phyloP scores from a whole-genome alignment of 2,888 invertebrate genomes.

The Dermolepida albohirtum region DNA sequence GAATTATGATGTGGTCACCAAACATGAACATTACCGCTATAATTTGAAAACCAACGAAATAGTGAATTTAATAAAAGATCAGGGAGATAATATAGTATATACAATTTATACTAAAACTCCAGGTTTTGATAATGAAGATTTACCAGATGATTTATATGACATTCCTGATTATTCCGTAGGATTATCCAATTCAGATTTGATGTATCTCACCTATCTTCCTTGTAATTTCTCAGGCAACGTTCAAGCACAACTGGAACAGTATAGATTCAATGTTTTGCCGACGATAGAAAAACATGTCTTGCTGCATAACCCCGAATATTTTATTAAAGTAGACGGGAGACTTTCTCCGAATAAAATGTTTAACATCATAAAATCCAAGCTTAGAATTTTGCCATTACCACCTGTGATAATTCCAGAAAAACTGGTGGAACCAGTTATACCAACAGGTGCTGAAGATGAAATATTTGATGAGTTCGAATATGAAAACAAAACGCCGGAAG shows the following conservation, averaged over 20 bases:
- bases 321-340: constrained; percentile 72
- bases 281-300: constrained; percentile 68
- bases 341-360: constrained; percentile 66
- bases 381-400: constrained; percentile 61
- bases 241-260: constrained; percentile 67
- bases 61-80: constrained; percentile 54
- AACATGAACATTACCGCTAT: constrained; percentile 58
- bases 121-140: constrained; percentile 57
- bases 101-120: constrained; percentile 61
- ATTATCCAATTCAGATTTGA: constrained; percentile 55
- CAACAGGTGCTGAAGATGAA: constrained; percentile 47
- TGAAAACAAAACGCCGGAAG: constrained; percentile 54
- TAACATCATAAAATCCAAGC: constrained; percentile 64
- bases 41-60: constrained; percentile 56
- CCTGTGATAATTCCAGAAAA: constrained; percentile 59
- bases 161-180: constrained; percentile 46
- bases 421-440: constrained; percentile 50
- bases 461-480: constrained; percentile 52
- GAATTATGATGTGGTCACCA: constrained; percentile 68
- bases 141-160: constrained; percentile 49
- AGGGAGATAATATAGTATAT: constrained; percentile 61
- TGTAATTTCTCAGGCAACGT: constrained; percentile 66
- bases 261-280: constrained; percentile 64
- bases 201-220: constrained; percentile 67
- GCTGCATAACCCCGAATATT: constrained; percentile 68